Evolutionary conservation across 1,140 invertebrate species (phyloP).

Genomic region (Zaprionus tsacasi): DNA sequence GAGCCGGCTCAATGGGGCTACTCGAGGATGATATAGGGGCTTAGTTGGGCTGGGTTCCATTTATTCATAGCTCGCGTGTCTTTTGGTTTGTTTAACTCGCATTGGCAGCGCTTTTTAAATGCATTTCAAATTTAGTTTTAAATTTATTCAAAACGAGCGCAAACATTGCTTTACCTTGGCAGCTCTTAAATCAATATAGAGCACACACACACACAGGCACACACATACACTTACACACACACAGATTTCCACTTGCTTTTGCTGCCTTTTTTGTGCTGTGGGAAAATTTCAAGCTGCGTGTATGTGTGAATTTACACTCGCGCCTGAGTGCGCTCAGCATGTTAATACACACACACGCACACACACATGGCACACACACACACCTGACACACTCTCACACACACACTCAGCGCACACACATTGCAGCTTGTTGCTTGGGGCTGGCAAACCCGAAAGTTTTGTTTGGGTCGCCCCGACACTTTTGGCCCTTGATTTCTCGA

Average conservation of each 20-base stretch:
- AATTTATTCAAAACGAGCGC: conserved; percentile 19
- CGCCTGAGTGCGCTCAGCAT: conserved; percentile 44
- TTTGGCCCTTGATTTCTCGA: conserved; percentile 41
- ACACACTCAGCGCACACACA: conserved; percentile 3
- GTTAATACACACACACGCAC: conserved; percentile 13
- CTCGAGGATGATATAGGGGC: conserved; percentile 25
- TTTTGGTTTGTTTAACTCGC: conserved; percentile 27
- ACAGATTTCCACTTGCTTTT: neutral
- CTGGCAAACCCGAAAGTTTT: conserved; percentile 30
- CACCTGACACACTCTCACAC: conserved; percentile 1
- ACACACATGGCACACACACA: neutral
- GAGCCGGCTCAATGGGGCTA: conserved; percentile 23
- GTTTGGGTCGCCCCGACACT: conserved; percentile 4
- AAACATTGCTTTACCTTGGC: conserved; percentile 1
- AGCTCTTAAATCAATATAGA: conserved; percentile 9
- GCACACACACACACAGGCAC: conserved; percentile 9
- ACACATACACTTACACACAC: neutral
- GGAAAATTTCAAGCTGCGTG: neutral
- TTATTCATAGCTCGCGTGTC: neutral
- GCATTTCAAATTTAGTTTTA: conserved; percentile 16
- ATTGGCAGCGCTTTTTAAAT: neutral
- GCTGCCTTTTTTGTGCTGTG: neutral
- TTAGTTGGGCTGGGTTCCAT: conserved; percentile 10
- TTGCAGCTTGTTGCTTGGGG: neutral
- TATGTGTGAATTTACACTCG: conserved; percentile 32